Conservation (phyloP, 92 coral and sea anemone species). For the Epizoanthus stellaris region DNA sequence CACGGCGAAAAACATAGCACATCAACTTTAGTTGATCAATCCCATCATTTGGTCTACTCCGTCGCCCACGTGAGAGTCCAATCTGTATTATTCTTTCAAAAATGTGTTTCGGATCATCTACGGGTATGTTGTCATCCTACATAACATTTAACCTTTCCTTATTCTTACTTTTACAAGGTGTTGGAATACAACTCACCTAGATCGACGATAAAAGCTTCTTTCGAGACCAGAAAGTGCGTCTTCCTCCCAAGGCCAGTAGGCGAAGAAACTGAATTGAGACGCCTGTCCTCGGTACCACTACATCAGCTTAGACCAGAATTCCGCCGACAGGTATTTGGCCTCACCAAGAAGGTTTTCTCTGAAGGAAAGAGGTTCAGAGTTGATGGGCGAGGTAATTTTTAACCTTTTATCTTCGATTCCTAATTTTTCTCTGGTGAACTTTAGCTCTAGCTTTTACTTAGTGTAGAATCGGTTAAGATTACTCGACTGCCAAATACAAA, state of each 20-base stretch:
- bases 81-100: background rate
- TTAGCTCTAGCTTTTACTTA: too few species aligned
- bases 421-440: too few species aligned
- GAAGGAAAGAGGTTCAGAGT: conserved; percentile 26
- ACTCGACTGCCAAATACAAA: too few species aligned
- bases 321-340: background rate
- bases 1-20: too few species aligned
- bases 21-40: too few species aligned
- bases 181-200: conserved; percentile 20
- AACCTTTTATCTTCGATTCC: too few species aligned
- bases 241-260: conserved; percentile 14
- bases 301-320: conserved; percentile 16
- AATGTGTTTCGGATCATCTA: background rate
- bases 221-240: conserved; percentile 23
- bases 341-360: background rate
- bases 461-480: too few species aligned
- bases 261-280: conserved; percentile 12
- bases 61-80: too few species aligned
- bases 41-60: too few species aligned
- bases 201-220: conserved; percentile 22
- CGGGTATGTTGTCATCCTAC: background rate
- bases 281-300: background rate
- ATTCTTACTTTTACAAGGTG: background rate
- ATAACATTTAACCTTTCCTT: background rate
- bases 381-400: conserved; percentile 1